phyloP scores from a whole-genome alignment of 2,797 vertebrate genomes.

The Pantherophis alleghaniensis region DNA sequence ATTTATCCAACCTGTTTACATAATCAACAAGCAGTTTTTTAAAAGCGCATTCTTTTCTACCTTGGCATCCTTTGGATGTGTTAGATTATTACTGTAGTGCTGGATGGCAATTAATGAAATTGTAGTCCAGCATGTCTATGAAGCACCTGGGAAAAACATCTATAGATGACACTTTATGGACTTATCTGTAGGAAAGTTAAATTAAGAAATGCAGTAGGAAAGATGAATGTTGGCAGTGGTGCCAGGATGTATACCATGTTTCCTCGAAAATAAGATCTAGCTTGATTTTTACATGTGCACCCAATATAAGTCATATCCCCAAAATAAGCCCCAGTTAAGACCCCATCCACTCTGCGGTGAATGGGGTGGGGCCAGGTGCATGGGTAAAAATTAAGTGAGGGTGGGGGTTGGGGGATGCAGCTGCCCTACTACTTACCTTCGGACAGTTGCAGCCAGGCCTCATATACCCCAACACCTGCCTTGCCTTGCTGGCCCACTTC shows the following conservation, averaged over 20 bases:
- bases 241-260: slow-evolving; percentile 29
- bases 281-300: too few species aligned
- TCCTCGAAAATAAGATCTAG: too few species aligned
- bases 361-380: too few species aligned
- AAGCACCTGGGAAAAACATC: neutral
- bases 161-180: neutral
- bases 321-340: too few species aligned
- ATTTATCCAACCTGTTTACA: neutral
- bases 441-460: too few species aligned
- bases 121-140: neutral
- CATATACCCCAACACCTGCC: too few species aligned
- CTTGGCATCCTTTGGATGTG: neutral
- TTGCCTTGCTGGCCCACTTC: too few species aligned
- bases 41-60: neutral
- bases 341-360: too few species aligned
- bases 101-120: neutral
- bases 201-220: slow-evolving; percentile 31
- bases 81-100: neutral
- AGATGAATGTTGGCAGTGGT: neutral
- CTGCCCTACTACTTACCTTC: too few species aligned
- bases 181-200: slow-evolving; percentile 25
- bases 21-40: neutral
- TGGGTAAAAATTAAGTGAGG: too few species aligned
- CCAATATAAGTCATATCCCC: too few species aligned
- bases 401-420: too few species aligned